Base-by-base conservation (phyloP, 2,113 vertebrate species). In the Syrmaticus mikado region DNA sequence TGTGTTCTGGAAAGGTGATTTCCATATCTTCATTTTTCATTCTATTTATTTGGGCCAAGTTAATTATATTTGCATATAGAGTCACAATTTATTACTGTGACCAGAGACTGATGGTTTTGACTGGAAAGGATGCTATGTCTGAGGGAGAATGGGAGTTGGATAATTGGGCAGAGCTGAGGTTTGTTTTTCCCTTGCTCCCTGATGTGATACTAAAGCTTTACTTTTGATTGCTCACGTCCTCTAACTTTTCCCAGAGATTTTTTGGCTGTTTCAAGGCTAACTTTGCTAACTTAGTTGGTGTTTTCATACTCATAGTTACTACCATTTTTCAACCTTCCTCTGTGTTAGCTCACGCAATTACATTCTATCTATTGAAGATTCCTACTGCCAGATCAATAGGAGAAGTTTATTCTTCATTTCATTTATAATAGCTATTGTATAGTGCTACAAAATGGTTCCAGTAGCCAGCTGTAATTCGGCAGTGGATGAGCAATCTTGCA, bases 371-470 rank as follows among this genome's bases (percentile, higher is more conserved):
- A 36, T 64, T 89, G 82, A 91, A 93, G 57, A 57, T 64, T 89
- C 61, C 75, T 71, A 36, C 67, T 85, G 76, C 64, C 83, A 46
- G 84, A 93, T 96, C 94, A 94, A 93, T 92, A 92, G 74, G 64
- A 92, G 85, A 58, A 85, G 81, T 89, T 96, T 96, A 94, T 89
- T 96, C 94, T 91, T 93, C 30, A 91, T 93, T 96, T 95, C 92
- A 82, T 91, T 92, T 60, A 64, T 74, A 87, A 89, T 43, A 89
- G 82, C 85, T 82, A 43, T 87, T 87, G 82, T 80, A 73, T 15
- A 77, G 75, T 74, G 34, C 75, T 80, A 43, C 50, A 85, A 73
- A 94, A 93, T 77, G 75, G 50, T 82, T 89, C 71, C 30, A 73
- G 62, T 73, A 87, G 53, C 53, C 32, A 68, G 81, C 77, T 91